These are phyloP conservation scores for Oncorhynchus kisutch DNA, from an alignment of 2,113 vertebrate genomes.

Conservation along the genomic window DNA sequence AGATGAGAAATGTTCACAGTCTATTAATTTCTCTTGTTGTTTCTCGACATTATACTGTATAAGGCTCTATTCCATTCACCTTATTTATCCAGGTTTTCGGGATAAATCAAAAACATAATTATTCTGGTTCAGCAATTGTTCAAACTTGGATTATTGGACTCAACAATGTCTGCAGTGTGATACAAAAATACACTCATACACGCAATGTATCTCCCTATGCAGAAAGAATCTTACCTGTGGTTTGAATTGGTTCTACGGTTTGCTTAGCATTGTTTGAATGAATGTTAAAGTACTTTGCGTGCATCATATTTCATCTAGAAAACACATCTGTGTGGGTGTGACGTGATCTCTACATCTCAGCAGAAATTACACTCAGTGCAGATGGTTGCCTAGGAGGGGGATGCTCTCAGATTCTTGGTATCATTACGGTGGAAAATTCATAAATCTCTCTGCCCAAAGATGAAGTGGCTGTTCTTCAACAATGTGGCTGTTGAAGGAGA, in stretches of 20 bases:
- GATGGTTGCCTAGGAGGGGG: neutral
- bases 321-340: neutral
- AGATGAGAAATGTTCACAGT: neutral
- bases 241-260: too few relatives aligned
- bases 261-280: too few relatives aligned
- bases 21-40: neutral
- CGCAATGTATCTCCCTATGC: too few relatives aligned
- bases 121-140: too few relatives aligned
- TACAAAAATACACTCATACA: too few relatives aligned
- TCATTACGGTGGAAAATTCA: neutral
- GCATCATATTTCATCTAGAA: neutral
- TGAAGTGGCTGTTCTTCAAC: neutral
- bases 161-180: too few relatives aligned
- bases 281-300: too few relatives aligned
- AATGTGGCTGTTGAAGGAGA: neutral
- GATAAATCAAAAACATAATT: too few relatives aligned
- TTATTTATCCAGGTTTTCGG: too few relatives aligned
- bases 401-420: neutral
- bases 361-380: neutral
- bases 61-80: neutral
- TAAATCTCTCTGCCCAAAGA: slow-evolving; percentile 1
- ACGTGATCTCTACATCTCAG: neutral
- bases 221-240: too few relatives aligned
- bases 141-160: too few relatives aligned
- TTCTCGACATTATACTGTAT: neutral